Base-by-base conservation (phyloP, 1,140 invertebrate species). In the Rhyzopertha dominica region DNA sequence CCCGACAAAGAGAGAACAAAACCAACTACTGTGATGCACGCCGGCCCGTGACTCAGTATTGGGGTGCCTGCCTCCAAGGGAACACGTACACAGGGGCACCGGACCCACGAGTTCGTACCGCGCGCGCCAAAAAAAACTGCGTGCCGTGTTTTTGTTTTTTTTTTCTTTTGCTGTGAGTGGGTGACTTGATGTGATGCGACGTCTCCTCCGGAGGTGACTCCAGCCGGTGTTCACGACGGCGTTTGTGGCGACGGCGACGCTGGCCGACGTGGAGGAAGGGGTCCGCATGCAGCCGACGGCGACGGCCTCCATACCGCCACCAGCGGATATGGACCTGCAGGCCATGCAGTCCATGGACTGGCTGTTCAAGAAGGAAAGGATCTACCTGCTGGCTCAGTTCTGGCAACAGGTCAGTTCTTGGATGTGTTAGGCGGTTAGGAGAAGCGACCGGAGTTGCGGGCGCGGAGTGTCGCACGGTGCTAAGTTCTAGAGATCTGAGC, bases 341-440 rank as follows among this genome's bases (percentile, higher is more conserved):
- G 80, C 85, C 72, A 85, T 89, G 79, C 86, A 89, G 76, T 87
- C 86, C 68, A 89, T 90, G 87, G 88, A 92, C 77, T 90, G 87
- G 87, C 80, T 92, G 70, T 89, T 90, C 78, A 91, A 90, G 78
- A 92, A 90, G 74, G 87, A 91, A 76, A 78, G 85, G 73, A 89
- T 90, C 73, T 90, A 89, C 76, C 76, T 90, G 65, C 79, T 92
- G 68, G 87, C 85, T 64, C 87, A 91, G 71, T 91, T 91, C 75
- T 92, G 87, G 87, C 87, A 91, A 86, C 88, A 91, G 85, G 87
- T 90, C 77, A 78, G 76, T 69, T 9, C 29, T 49, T 47, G 4
- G 16, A n/a, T n/a, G n/a, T n/a, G n/a, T n/a, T n/a, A n/a, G n/a
- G n/a, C n/a, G n/a, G n/a, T 43, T 36, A 24, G 2, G 4, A 13